These are phyloP conservation scores for Phyllotis vaccarum DNA, from an alignment of 2,797 vertebrate genomes.

Conservation along the genomic window DNA sequence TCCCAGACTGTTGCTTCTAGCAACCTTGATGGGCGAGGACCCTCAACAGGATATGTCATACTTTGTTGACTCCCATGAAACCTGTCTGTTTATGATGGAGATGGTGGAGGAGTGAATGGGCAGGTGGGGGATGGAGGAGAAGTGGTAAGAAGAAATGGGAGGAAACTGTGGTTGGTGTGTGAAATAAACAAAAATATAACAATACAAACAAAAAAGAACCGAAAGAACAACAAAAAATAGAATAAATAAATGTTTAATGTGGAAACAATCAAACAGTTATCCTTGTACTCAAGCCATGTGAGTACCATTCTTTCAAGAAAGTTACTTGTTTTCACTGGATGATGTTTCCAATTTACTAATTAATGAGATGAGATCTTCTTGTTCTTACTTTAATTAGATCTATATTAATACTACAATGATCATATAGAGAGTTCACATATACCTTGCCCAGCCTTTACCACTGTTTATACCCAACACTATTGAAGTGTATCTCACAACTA, in stretches of 20 bases:
- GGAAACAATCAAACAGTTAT: too few species aligned
- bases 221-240: background rate
- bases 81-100: background rate
- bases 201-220: background rate
- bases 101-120: background rate
- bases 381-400: too few species aligned
- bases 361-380: background rate
- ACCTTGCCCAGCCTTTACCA: background rate
- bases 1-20: background rate
- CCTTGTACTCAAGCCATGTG: background rate
- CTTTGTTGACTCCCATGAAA: background rate
- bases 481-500: background rate
- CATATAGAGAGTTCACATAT: background rate
- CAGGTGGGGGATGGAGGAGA: background rate
- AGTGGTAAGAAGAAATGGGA: background rate
- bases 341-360: background rate
- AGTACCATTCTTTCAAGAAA: background rate
- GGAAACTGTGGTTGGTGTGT: background rate
- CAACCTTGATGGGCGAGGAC: background rate
- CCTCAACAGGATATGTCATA: background rate
- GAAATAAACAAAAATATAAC: background rate
- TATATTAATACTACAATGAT: background rate
- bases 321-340: background rate
- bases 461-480: background rate
- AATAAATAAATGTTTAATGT: background rate